Percentiles rank a stretch among this genome's conserved stretches.
Conservation (phyloP, 2,888 invertebrate species). For the Campoletis raptor region DNA sequence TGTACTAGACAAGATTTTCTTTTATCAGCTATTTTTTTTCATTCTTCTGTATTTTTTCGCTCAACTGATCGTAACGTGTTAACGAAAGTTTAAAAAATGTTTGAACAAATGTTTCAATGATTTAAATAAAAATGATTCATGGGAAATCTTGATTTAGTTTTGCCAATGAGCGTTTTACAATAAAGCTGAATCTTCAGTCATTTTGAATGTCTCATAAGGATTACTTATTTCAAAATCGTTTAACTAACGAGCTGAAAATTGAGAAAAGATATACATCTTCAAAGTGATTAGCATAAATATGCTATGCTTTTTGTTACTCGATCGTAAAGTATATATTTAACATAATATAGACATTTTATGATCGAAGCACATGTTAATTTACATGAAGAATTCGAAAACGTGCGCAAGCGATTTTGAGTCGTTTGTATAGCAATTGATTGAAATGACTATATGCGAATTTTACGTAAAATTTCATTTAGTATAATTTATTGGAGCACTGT, state of each 20-base stretch:
- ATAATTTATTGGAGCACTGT: constrained; percentile 16
- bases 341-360: constrained; percentile 23
- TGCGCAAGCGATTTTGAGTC: not conserved
- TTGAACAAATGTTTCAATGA: not conserved
- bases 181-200: not conserved
- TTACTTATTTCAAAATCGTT: not conserved
- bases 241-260: not conserved
- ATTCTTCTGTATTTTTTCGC: constrained; percentile 2
- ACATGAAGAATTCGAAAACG: not conserved
- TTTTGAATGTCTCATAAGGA: not conserved
- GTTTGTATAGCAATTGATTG: not conserved
- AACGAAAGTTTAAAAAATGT: not conserved
- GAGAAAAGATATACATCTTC: not conserved
- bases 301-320: not conserved
- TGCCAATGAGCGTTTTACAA: not conserved
- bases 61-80: constrained; percentile 8
- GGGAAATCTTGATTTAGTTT: not conserved
- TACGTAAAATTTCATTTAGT: constrained; percentile 2
- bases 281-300: not conserved
- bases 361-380: not conserved
- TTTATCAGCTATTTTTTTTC: constrained; percentile 13
- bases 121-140: not conserved
- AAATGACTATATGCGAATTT: not conserved
- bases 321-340: not conserved
- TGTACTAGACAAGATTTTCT: constrained; percentile 13